Base-by-base conservation (phyloP, 1,140 invertebrate genomes). In the Adoxophyes honmai region DNA sequence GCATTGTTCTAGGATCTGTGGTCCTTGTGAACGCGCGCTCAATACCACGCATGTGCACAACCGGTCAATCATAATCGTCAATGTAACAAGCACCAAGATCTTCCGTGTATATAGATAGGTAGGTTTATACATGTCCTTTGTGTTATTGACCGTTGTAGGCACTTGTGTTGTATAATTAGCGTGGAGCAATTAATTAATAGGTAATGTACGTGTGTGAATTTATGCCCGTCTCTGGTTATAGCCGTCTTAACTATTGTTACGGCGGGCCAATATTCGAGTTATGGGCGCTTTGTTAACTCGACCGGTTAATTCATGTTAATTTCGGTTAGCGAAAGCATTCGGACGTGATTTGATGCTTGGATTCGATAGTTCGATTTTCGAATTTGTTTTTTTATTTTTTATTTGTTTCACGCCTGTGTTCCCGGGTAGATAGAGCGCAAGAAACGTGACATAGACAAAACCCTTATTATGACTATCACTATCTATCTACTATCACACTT, bases 101-200 rank as follows among this genome's bases (percentile, higher is more conserved):
- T 54, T 57, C 36, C 59, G 56, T 62, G 62, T 60, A 52, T 64
- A 58, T 36, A 48, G 36, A 36, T 67, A 61, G 48, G 52, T 57
- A 51, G 42, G 59, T 71, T 70, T 51, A 62, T 64, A 57, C 21
- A 44, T 33, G 15, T 52, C 59, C 73, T 77, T 81, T 84, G 81
- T 81, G 66, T 64, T 66, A 64, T 61, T 70, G 76, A 73, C 75
- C 67, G 71, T 60, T 71, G 67, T 72, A 67, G 63, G 73, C 72
- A 78, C 73, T 81, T 76, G 75, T 76, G 69, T 68, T 68, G 66
- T 75, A 77, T 78, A 81, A 82, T 85, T 85, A 81, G 79, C 73
- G 75, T 77, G 62, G 63, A 75, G 68, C 81, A 64, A 81, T 85
- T 81, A 84, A 82, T 82, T 82, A 82, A 81, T 82, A 78, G 81